Base-by-base conservation (phyloP, 2,888 invertebrate genomes). In the Pyrrhia umbra region DNA sequence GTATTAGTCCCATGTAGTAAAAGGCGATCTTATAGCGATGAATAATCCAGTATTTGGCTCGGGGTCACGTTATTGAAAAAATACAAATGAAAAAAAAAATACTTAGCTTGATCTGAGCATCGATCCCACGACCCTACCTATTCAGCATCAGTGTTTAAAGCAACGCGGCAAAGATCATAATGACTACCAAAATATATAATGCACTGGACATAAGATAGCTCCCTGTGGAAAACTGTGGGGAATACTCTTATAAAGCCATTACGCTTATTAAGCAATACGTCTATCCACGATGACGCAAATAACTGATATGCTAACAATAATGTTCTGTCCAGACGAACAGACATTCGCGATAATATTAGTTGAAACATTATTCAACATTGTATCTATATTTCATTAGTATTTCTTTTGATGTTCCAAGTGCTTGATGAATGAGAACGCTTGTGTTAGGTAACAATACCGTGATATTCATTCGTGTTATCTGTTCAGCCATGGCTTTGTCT, bases 341-440 rank as follows among this genome's bases (percentile, higher is more conserved):
- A 52, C 59, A 54, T 74, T 54, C 18, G 16, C 52, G n/a, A 46
- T 63, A 30, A 55, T 40, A 30, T 50, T 39, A 60, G 42, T 67
- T 43, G 6, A 66, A 65, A 42, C 30, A 39, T 50, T 27, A 70
- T 40, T 27, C 6, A 49, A 59, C 37, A 52, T 70, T 68, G 25
- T 13, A 63, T 43, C 50, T 51, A 27, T 45, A 56, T 65, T 58
- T 55, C 34, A 37, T 15, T 52, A 16, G 13, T 46, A 40, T 60
- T 71, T 71, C 58, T 46, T 74, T 67, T 67, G 59, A 67, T 47
- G 61, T 71, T 43, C 71, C 52, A 45, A 46, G 46, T 54, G 37
- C 10, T 67, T 30, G 39, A 71, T 71, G 20, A 74, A 66, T 52
- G 51, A 0, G 43, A 58, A 51, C 39, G 45, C 34, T 34, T 58